Conservation (phyloP, 1,140 invertebrate species). For the Aphaenogaster rudis region DNA sequence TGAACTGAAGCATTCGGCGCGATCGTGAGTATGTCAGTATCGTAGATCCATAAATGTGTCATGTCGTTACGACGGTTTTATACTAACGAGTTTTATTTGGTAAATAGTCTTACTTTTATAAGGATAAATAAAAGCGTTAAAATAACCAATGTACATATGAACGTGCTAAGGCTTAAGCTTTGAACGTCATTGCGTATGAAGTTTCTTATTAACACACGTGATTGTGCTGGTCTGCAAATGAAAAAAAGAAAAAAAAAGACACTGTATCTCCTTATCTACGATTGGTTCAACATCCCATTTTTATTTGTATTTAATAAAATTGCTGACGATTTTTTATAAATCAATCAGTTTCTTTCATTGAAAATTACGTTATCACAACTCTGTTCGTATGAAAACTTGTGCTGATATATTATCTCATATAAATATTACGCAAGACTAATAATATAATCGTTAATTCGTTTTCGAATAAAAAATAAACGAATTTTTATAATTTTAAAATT, state of each 20-base stretch:
- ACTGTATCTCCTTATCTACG: slow-evolving; percentile 33
- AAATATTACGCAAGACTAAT: neutral
- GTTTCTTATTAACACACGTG: slow-evolving; percentile 74
- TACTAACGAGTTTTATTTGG: slow-evolving; percentile 81
- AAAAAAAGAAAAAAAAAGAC: slow-evolving; percentile 32
- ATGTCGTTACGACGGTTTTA: slow-evolving; percentile 76
- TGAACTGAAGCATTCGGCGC: slow-evolving; percentile 49
- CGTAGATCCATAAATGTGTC: slow-evolving; percentile 71
- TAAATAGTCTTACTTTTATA: slow-evolving; percentile 84
- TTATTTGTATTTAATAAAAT: slow-evolving; percentile 60
- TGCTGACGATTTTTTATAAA: slow-evolving; percentile 58
- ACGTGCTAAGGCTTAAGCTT: slow-evolving; percentile 79
- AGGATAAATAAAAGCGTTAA: slow-evolving; percentile 70
- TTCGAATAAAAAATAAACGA: slow-evolving; percentile 32
- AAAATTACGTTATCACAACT: slow-evolving; percentile 30
- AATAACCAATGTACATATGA: slow-evolving; percentile 78
- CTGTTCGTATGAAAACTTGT: slow-evolving; percentile 18
- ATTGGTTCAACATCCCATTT: slow-evolving; percentile 45
- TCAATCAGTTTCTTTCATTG: slow-evolving; percentile 22
- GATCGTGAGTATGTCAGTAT: slow-evolving; percentile 52
- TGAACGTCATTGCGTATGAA: slow-evolving; percentile 73
- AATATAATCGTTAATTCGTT: neutral
- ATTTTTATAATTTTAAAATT: slow-evolving; percentile 1
- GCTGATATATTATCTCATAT: slow-evolving; percentile 30
- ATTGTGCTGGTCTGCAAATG: slow-evolving; percentile 59